phyloP scores from a whole-genome alignment of 2,888 invertebrate species.

The Andrena dorsata region DNA sequence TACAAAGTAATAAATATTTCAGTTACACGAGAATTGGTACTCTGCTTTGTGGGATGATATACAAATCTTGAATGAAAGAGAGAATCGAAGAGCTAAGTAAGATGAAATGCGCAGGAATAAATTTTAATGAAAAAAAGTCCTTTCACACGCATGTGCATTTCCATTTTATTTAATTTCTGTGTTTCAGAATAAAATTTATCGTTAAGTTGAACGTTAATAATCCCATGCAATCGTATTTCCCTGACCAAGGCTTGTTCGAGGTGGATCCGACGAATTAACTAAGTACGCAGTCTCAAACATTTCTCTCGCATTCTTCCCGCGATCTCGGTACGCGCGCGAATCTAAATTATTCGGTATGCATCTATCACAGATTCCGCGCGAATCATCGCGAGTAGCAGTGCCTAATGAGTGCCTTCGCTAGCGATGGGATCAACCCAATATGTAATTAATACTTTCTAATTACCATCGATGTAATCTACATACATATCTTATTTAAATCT shows the following conservation, averaged over 20 bases:
- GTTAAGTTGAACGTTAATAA: constrained; percentile 4
- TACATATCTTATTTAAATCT: not conserved
- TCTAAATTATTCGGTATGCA: constrained; percentile 14
- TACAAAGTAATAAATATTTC: constrained; percentile 27
- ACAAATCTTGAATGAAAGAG: constrained; percentile 2
- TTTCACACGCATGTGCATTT: not conserved
- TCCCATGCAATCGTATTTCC: not conserved
- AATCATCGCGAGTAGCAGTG: not conserved
- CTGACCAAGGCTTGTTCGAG: not conserved
- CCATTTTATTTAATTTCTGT: not conserved
- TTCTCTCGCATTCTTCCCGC: constrained; percentile 20
- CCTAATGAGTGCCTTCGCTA: not conserved
- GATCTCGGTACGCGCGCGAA: not conserved
- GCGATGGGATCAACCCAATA: constrained; percentile 6
- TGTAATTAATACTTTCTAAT: not conserved
- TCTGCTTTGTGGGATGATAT: not conserved
- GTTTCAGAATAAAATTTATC: constrained; percentile 23
- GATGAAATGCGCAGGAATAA: not conserved
- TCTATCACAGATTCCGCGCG: not conserved
- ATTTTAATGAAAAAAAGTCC: not conserved
- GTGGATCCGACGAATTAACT: not conserved
- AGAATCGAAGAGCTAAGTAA: constrained; percentile 14
- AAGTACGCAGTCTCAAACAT: constrained; percentile 9
- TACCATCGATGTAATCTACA: not conserved
- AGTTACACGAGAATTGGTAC: constrained; percentile 3